Evolutionary conservation across 2,888 invertebrate genomes (phyloP), one percentile per base, ranked within the genome.

Genomic region (Subacronicta megacephala): DNA sequence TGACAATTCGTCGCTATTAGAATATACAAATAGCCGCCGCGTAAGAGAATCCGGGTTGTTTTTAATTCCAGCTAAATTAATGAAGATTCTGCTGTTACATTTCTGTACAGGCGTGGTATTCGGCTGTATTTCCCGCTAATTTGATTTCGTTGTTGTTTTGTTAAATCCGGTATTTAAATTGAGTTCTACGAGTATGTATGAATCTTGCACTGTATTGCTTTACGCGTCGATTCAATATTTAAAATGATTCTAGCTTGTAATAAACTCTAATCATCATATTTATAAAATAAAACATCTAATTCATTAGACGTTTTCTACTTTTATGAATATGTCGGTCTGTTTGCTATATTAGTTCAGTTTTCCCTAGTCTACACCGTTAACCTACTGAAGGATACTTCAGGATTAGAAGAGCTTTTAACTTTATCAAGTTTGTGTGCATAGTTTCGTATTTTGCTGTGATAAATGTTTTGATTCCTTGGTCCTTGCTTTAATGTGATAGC

Each of bases 31-130:
- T 87, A 70, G 75, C 54, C n/a, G 74, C 80, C 77, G 82, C 70
- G 73, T 80, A 35, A 57, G 53, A 84, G 80, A 80, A 82, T 77
- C 80, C 83, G 82, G 78, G 84, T 76, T 85, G 86, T 88, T 92
- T 91, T 90, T 90, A 90, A 91, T 90, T 89, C 85, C 82, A 76
- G 67, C 81, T 75, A 85, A 88, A 87, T 88, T 88, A 89, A 89
- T 87, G 85, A 87, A 87, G 84, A 87, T 83, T 87, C 82, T 75
- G 72, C 82, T 83, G 82, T 85, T 84, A 83, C 76, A 83, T 83
- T 85, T 82, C 56, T 45, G 76, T 73, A 73, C 74, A 78, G 77
- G 67, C 58, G 59, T 58, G 72, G 75, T 67, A 71, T 77, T 81
- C 47, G 47, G 52, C 66, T 59, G 57, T 67, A 65, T 62, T 47